Base-by-base conservation (phyloP, 1,140 invertebrate species). In the Drosophila sproati region DNA sequence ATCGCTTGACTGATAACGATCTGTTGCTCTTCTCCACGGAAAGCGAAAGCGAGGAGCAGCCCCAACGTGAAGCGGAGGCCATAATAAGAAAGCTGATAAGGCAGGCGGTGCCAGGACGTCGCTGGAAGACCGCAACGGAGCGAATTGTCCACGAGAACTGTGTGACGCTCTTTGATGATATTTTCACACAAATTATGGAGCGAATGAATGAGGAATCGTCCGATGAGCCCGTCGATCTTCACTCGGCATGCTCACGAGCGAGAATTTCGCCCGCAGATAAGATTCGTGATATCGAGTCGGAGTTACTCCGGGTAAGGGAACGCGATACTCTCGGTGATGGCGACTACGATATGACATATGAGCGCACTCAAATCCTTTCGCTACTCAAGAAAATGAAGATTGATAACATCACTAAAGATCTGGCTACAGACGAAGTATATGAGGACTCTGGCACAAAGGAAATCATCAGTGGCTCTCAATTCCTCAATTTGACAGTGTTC, bases 1-100 rank as follows among this genome's bases (percentile, higher is more conserved):
- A 88, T 71, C 87, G 91, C 2, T 45, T 91, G 0, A 83, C 87
- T 12, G 91, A 92, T 48, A 80, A 91, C 8, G 91, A 92, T 64
- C 57, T 92, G 0, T 83, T 78, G 29, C 28, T 82, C 0, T 81
- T 86, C 50, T 91, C 81, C 0, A 78, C 83, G 5, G 91, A 92
- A 0, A 86, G 82, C 35, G 88, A 86, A 5, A 71, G 70, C 12
- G 83, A 88, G 0, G 48, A 32, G 2, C 47, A 71, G 10, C 51
- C 56, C 3, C 51, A 68, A 52, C 0, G n/a, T 3, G 91, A 92
- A 64, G 71, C 75, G 0, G 5, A 63, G 1, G 81, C 90, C 3
- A 76, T 92, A 0, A 20, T 92, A 8, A 61, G 91, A 0, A 92
- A 92, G 32, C 0, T 91, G 0, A 87, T 92, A 10, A 64, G 91